Base-by-base conservation (phyloP, 2,113 vertebrate species). In the Donacobius atricapilla region DNA sequence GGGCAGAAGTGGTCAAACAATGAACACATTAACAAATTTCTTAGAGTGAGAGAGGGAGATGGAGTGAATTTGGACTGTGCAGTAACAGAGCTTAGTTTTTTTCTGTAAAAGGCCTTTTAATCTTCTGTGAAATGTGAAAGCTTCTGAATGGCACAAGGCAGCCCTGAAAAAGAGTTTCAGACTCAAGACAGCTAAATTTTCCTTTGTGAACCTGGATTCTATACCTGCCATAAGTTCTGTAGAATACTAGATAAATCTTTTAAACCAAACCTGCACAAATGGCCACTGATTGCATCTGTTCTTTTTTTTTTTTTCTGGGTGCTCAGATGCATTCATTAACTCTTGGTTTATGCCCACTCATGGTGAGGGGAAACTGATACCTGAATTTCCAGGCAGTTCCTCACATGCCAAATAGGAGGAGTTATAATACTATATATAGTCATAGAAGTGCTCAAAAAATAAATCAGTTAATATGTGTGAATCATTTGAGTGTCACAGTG, bases 171-270 rank as follows among this genome's bases (percentile, higher is more conserved):
- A 70, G 23, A 64, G 15, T 66, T 87, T 87, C 60, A 64, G 69
- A 33, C 17, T 84, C 24, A 79, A 64, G 77, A 54, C 47, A 82
- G 42, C 64, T 84, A 50, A 89, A 68, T 87, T 70, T 66, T 88
- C 39, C 35, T 58, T 75, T 87, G 31, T 84, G 73, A 89, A 71
- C 42, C 30, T 64, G 28, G 13, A 56, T 75, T 89, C 72, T 40
- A 12, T n/a, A n/a, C 10, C 33, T 87, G 56, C n/a, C 22, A 1
- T 61, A 56, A 20, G 7, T 42, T 88, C 83, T 68, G 11, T 44
- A 5, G 25, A 77, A 60, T 50, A 39, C 33, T 28, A 68, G 47
- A 35, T 51, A 81, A 73, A 48, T 80, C 54, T 65, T 80, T 80
- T 65, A 53, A 92, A 76, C n/a, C 37, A 89, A 28, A 51, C 19